Conservation (phyloP, 1,140 invertebrate species). For the Cardiocondyla obscurior region DNA sequence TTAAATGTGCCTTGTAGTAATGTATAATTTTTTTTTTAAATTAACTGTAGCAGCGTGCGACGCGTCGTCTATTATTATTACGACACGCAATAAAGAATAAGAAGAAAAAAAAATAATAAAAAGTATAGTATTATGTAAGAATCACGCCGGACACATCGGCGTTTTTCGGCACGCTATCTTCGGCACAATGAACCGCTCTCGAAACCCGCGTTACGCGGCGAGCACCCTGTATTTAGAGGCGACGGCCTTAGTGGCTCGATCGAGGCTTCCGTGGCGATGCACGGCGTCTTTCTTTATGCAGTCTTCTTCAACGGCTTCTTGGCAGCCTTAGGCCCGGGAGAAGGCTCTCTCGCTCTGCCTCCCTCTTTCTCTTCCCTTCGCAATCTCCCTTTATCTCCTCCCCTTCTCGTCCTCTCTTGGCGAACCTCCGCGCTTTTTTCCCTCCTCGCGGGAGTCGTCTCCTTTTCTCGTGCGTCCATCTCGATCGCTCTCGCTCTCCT, state of each 20-base stretch:
- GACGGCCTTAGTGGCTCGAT: slow-evolving; percentile 66
- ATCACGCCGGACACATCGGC: slow-evolving; percentile 7
- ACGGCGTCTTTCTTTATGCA: slow-evolving; percentile 72
- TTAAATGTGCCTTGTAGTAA: not conserved
- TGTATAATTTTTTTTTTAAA: not conserved
- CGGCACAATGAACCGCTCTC: slow-evolving; percentile 60
- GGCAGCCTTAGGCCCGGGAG: slow-evolving; percentile 63
- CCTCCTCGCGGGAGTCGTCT: slow-evolving; percentile 9
- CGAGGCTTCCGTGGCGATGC: slow-evolving; percentile 70
- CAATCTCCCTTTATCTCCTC: slow-evolving; percentile 19
- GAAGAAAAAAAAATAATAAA: not conserved
- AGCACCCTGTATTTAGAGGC: slow-evolving; percentile 67
- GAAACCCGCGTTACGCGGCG: slow-evolving; percentile 59
- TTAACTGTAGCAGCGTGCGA: not conserved
- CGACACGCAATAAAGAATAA: not conserved
- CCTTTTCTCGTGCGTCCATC: not conserved
- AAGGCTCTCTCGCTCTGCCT: not conserved
- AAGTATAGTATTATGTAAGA: not conserved
- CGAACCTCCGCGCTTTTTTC: slow-evolving; percentile 42
- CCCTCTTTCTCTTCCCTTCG: not conserved
- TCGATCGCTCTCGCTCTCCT: slow-evolving; percentile 12
- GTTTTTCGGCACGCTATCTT: slow-evolving; percentile 45
- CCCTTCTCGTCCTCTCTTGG: slow-evolving; percentile 35
- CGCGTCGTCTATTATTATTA: not conserved
- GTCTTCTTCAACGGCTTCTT: slow-evolving; percentile 67